Evolutionary conservation across 2,797 vertebrate species (phyloP), one percentile per base, ranked within the genome.

Genomic region (Prunella strophiata): DNA sequence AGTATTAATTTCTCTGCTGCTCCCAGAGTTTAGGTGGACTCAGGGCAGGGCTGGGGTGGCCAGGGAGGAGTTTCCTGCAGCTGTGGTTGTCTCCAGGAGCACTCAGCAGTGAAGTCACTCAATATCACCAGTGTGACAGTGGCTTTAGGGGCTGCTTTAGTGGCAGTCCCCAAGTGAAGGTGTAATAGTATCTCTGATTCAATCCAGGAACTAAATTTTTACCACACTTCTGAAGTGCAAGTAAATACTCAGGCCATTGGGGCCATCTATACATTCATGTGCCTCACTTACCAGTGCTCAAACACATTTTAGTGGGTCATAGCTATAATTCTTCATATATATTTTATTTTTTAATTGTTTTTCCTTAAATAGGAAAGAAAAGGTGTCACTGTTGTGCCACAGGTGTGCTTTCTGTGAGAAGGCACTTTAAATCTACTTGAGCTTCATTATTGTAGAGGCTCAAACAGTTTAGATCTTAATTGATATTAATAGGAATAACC

Each of bases 401-500:
- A 93, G 25, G 58, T 86, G 48, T 82, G 38, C 26, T 66, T 93
- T 72, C 72, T 75, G 50, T 74, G 65, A 70, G 82, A 74, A 0
- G 6, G 5, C 67, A 82, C 77, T 94, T 94, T 42, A 84, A 78
- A 79, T 80, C n/a, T 91, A 51, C 71, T 91, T 61, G 42, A 94
- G 70, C 19, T 2, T 91, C n/a, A 4, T 96, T 96, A 91, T 40
- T 63, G 91, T 82, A 51, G 25, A 87, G 55, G 57, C 27, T 77
- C 65, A 67, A 96, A 85, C 79, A 79, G 38, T 93, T 96, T 86
- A 91, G 80, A 63, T 79, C 91, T 91, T 95, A 96, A 97, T 94
- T 96, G 92, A 91, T 94, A 97, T 91, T 94, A 97, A 96, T 93
- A 93, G 71, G 85, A 93, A 67, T 96, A 96, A 95, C 89, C 85